phyloP scores from a whole-genome alignment of 2,888 invertebrate species.

The Barypeithes pellucidus region DNA sequence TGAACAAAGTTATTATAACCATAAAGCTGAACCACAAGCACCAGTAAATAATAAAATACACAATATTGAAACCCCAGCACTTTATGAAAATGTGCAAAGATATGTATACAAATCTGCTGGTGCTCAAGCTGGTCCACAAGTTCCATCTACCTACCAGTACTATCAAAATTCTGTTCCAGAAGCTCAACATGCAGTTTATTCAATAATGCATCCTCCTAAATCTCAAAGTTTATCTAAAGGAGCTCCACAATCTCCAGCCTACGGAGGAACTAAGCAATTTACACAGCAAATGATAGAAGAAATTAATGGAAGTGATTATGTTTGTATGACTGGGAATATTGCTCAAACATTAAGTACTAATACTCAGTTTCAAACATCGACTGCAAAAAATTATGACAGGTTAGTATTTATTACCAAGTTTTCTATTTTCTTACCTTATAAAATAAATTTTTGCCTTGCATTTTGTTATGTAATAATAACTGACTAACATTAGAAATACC shows the following conservation, averaged over 20 bases:
- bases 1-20: slow-evolving; percentile 71
- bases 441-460: too few species aligned
- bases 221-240: slow-evolving; percentile 56
- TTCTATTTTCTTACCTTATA: too few species aligned
- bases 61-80: slow-evolving; percentile 72
- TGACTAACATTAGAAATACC: too few species aligned
- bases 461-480: too few species aligned
- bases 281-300: slow-evolving; percentile 73
- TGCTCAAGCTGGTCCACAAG: slow-evolving; percentile 69
- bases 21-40: slow-evolving; percentile 88
- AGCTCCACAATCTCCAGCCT: slow-evolving; percentile 57
- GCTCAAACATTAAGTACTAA: slow-evolving; percentile 72
- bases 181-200: slow-evolving; percentile 64
- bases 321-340: slow-evolving; percentile 86
- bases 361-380: slow-evolving; percentile 69
- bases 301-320: slow-evolving; percentile 86
- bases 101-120: slow-evolving; percentile 63
- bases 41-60: slow-evolving; percentile 71
- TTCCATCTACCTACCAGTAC: slow-evolving; percentile 65
- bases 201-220: slow-evolving; percentile 64
- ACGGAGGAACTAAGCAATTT: slow-evolving; percentile 48
- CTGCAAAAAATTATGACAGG: slow-evolving; percentile 67
- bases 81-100: slow-evolving; percentile 70
- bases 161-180: slow-evolving; percentile 49
- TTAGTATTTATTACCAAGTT: slow-evolving; percentile 6